phyloP scores from a whole-genome alignment of 2,113 vertebrate species.

The Triplophysa tibetana region DNA sequence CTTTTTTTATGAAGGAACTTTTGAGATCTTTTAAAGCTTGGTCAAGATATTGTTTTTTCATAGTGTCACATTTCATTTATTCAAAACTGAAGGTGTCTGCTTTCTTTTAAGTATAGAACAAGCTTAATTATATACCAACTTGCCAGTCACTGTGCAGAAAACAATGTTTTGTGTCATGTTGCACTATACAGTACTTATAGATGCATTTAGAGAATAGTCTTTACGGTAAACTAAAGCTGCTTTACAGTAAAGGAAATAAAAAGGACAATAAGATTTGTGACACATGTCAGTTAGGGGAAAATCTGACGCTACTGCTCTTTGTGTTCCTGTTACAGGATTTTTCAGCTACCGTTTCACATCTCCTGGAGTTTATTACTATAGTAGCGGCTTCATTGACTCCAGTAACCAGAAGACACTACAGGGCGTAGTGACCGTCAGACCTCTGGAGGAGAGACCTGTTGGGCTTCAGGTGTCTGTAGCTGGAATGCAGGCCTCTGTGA shows the following conservation, averaged over 20 bases:
- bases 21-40: too few species aligned
- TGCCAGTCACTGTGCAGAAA: background rate
- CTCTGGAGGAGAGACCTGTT: conserved; percentile 57
- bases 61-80: too few species aligned
- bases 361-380: conserved; percentile 80
- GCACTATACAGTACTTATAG: too few species aligned
- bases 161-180: too few species aligned
- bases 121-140: background rate
- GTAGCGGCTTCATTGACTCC: conserved; percentile 77
- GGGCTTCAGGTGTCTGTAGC: conserved; percentile 65
- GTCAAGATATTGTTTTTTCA: too few species aligned
- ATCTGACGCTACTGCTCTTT: background rate
- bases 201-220: background rate
- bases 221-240: background rate
- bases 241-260: background rate
- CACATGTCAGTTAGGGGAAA: background rate
- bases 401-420: conserved; percentile 64
- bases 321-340: conserved; percentile 64
- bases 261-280: background rate
- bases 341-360: conserved; percentile 78
- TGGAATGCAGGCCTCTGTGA: conserved; percentile 65
- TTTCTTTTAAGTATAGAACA: too few species aligned
- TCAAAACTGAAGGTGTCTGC: too few species aligned
- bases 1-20: too few species aligned
- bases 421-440: conserved; percentile 74